Conservation (phyloP, 35 echinoderm and acorn worm genomes). For the Apostichopus californicus region DNA sequence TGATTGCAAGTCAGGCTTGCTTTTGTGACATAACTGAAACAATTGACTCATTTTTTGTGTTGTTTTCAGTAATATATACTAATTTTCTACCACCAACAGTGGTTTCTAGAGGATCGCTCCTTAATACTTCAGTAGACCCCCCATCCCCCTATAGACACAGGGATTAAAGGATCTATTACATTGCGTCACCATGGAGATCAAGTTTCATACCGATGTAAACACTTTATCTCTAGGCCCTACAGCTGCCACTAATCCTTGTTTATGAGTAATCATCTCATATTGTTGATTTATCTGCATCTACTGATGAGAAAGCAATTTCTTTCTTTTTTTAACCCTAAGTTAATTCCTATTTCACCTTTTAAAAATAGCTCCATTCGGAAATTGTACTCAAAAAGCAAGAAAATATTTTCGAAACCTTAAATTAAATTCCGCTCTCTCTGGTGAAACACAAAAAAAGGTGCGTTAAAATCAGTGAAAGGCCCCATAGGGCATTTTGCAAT, state of each 20-base stretch:
- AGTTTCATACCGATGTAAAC: background rate
- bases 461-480: slow-evolving; percentile 25
- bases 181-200: background rate
- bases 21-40: too few species aligned
- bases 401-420: slow-evolving; percentile 17
- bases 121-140: background rate
- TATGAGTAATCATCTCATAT: slow-evolving; percentile 1
- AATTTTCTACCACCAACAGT: too few species aligned
- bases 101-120: background rate
- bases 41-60: too few species aligned
- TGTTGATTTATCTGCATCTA: background rate
- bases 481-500: slow-evolving; percentile 44
- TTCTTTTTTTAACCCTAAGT: background rate
- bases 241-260: background rate
- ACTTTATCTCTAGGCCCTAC: background rate
- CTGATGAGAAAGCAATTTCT: background rate
- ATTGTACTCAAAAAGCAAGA: background rate
- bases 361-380: background rate
- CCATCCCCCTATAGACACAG: background rate
- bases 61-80: too few species aligned
- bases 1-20: too few species aligned
- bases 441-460: slow-evolving; percentile 27
- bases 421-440: slow-evolving; percentile 23
- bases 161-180: background rate
- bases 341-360: background rate